phyloP scores from a whole-genome alignment of 2,797 vertebrate genomes.

The Antennarius maculatus region DNA sequence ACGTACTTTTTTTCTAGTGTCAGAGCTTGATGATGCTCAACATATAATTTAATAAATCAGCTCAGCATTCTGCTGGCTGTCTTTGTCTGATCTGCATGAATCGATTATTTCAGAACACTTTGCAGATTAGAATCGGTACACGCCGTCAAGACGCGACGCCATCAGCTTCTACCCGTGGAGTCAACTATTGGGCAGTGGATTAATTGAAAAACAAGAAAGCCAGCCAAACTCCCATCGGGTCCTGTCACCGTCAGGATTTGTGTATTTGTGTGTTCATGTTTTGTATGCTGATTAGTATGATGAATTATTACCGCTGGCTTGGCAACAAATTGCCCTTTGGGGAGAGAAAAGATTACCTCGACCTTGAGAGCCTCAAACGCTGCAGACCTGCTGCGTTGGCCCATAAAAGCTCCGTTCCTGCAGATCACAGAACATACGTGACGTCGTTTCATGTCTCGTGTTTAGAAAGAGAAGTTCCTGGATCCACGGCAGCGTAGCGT shows the following conservation, averaged over 20 bases:
- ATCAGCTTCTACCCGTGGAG: background rate
- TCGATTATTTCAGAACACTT: too few relatives aligned
- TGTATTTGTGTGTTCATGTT: too few relatives aligned
- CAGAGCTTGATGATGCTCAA: too few relatives aligned
- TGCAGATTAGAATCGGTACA: too few relatives aligned
- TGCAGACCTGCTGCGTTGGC: background rate
- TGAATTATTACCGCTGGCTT: background rate
- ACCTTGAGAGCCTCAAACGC: constrained; percentile 4
- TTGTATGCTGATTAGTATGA: background rate
- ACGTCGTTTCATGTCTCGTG: background rate
- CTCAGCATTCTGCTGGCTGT: too few relatives aligned
- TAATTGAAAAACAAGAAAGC: constrained; percentile 3
- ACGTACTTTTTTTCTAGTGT: too few relatives aligned
- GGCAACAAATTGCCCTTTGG: background rate
- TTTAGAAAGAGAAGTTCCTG: background rate
- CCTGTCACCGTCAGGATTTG: background rate
- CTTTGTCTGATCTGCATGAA: too few relatives aligned
- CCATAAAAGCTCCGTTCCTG: background rate
- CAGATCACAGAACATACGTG: background rate
- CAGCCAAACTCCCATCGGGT: background rate
- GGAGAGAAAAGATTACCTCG: background rate
- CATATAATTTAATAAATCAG: too few relatives aligned
- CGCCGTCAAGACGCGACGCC: background rate
- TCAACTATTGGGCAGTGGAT: too few relatives aligned
- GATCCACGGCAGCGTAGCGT: constrained; percentile 43